Evolutionary conservation across 2,113 vertebrate species (phyloP).

Genomic region (Malurus cyaneus): DNA sequence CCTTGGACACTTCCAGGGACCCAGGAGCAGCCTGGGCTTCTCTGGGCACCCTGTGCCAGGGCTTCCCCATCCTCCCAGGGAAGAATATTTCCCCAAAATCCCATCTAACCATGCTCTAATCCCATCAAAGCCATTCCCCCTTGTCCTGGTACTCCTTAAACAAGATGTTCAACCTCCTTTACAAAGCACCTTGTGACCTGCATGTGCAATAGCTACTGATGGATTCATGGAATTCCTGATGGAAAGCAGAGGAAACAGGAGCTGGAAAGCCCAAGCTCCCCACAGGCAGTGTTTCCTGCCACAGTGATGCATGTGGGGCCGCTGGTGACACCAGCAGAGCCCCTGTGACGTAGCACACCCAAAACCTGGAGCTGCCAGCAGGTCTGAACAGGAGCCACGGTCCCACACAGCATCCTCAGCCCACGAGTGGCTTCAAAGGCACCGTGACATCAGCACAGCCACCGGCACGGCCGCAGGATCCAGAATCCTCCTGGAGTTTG

Average conservation of each 20-base stretch:
- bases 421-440: slow-evolving; percentile 57
- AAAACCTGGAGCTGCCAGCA: neutral
- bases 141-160: neutral
- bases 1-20: neutral
- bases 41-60: neutral
- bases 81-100: neutral
- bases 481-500: neutral
- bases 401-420: neutral
- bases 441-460: slow-evolving; percentile 16
- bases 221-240: neutral
- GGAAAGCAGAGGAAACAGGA: neutral
- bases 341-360: slow-evolving; percentile 46
- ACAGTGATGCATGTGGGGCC: slow-evolving; percentile 23
- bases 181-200: neutral
- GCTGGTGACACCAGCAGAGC: neutral
- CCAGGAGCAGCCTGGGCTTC: neutral
- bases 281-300: slow-evolving; percentile 51
- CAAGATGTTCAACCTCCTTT: neutral
- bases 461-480: neutral
- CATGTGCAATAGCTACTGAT: rapidly evolving
- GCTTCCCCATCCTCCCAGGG: rapidly evolving
- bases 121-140: neutral
- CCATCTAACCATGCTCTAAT: no score
- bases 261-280: slow-evolving; percentile 25
- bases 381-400: neutral